A percentile compares a stretch with the other conserved stretches of the same genome.
These are phyloP conservation scores for Notoglanidium macrostoma DNA, from an alignment of 2,797 vertebrate species.

Conservation along the genomic window DNA sequence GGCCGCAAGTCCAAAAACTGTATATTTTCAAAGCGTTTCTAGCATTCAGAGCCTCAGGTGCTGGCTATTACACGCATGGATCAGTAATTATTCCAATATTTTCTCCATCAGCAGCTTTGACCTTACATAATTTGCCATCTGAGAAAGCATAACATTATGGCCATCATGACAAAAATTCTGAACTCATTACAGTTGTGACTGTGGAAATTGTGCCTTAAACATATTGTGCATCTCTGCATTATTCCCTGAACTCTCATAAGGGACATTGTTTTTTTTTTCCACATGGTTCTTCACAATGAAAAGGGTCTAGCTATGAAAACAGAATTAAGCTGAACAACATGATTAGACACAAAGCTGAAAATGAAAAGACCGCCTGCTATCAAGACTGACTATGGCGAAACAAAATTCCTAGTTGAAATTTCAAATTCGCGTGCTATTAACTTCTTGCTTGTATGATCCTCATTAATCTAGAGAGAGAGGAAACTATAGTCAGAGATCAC, in stretches of 20 bases:
- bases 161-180: background rate
- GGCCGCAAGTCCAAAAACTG: background rate
- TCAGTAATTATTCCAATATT: constrained; percentile 16
- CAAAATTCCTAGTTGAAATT: background rate
- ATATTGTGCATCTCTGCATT: background rate
- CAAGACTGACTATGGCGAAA: background rate
- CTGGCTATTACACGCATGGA: background rate
- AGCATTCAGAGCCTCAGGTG: constrained; percentile 9
- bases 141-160: background rate
- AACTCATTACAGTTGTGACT: background rate
- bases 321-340: background rate
- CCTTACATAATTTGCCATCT: background rate
- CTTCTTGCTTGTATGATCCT: background rate
- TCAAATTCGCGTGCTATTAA: background rate
- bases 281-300: background rate
- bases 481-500: constrained; percentile 14
- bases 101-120: constrained; percentile 1
- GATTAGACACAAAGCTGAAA: background rate
- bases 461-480: constrained; percentile 11
- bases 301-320: background rate
- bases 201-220: background rate
- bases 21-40: background rate
- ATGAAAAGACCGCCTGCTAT: background rate
- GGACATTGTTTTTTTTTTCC: background rate
- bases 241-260: background rate